These are phyloP conservation scores for Epinephelus fuscoguttatus DNA, from an alignment of 2,113 vertebrate genomes.

Conservation along the genomic window DNA sequence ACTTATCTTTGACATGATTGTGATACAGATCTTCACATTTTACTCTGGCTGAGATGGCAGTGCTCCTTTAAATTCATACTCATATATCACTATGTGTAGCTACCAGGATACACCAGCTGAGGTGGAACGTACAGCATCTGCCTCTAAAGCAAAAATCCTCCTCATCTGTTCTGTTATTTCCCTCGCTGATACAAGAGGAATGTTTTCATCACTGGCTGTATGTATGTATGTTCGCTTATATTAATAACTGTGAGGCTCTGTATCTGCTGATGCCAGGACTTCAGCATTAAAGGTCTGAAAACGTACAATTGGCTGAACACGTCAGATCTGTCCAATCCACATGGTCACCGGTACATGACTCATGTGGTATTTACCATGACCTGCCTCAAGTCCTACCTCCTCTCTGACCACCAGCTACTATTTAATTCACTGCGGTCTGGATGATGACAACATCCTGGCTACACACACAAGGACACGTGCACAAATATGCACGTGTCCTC, in stretches of 20 bases:
- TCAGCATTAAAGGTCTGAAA: slow-evolving; percentile 27
- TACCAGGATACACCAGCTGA: neutral
- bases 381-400: slow-evolving; percentile 15
- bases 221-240: slow-evolving; percentile 2
- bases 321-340: slow-evolving; percentile 42
- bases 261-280: neutral
- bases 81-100: neutral
- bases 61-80: neutral
- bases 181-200: slow-evolving; percentile 15
- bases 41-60: neutral
- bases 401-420: slow-evolving; percentile 53
- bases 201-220: slow-evolving; percentile 18
- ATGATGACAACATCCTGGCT: slow-evolving; percentile 37
- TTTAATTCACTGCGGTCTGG: slow-evolving; percentile 51
- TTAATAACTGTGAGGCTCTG: slow-evolving; percentile 30
- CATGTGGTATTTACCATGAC: slow-evolving; percentile 53
- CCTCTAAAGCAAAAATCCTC: slow-evolving; percentile 11
- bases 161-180: slow-evolving; percentile 49
- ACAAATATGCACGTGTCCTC: slow-evolving; percentile 36
- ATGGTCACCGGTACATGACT: slow-evolving; percentile 46
- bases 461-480: slow-evolving; percentile 16
- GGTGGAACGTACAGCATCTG: slow-evolving; percentile 25
- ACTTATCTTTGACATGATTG: neutral
- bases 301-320: slow-evolving; percentile 25
- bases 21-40: neutral